Base-by-base conservation (phyloP, 2,113 vertebrate genomes). In the Atlantisia rogersi region DNA sequence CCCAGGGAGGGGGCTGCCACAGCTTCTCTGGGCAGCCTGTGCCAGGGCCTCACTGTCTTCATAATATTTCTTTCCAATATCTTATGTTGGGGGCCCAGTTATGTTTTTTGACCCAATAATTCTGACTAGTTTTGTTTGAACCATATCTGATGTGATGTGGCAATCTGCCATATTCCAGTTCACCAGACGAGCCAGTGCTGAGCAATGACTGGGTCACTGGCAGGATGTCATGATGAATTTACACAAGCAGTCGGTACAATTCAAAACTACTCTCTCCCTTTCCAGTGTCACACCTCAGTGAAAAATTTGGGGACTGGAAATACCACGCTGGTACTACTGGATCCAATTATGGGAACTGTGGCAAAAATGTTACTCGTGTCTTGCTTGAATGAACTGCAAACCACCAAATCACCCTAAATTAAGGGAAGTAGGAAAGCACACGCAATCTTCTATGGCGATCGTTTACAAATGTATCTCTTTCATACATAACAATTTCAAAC, bases 201-300 rank as follows among this genome's bases (percentile, higher is more conserved):
- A 88, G 82, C 52, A 88, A 65, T 16, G 62, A n/a, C 58, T 59
- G 52, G 44, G 62, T 35, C 40, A 28, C 67, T 55, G 76, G 46
- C 56, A 77, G 64, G 10, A 15, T 19, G 65, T 11, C 53, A 82
- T 84, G 40, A 93, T 65, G 58, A 76, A 65, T 90, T 92, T 56
- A 88, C 91, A 94, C 90, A 94, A 73, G 82, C 83, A 93, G 88
- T 69, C 80, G 79, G 79, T 69, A 68, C 58, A 88, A 73, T 29
- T 73, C 85, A 86, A 74, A 91, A 94, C 59, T 37, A 90, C 48
- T 19, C 19, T 26, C 71, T 92, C 25, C 25, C 52, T 78, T 75
- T 60, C 83, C 67, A 86, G 91, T 40, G 65, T 73, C 69, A 90
- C 40, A 79, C 13, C 44, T 59, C 53, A 92, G 68, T 37, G 74